Conservation (phyloP, 2,888 invertebrate species). For the Rambutsinella grinnellia region DNA sequence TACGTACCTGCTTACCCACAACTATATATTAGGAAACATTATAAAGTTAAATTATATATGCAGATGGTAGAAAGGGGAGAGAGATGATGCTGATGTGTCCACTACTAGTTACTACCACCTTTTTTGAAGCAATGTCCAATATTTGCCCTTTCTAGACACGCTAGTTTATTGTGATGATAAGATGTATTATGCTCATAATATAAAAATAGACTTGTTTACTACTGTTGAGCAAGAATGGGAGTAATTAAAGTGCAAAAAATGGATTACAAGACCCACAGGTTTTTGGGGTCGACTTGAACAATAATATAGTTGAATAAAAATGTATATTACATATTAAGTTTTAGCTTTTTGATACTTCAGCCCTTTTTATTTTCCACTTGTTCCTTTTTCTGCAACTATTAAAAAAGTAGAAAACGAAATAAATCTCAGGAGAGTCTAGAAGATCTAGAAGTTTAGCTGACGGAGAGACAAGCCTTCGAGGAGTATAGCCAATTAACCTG, state of each 20-base stretch:
- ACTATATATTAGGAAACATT: neutral
- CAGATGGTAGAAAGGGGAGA: conserved; percentile 17
- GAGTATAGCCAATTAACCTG: conserved; percentile 53
- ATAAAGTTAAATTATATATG: neutral
- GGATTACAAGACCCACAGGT: conserved; percentile 47
- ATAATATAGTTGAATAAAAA: neutral
- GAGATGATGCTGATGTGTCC: conserved; percentile 34
- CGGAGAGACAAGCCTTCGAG: neutral
- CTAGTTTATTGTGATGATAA: neutral
- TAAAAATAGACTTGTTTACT: neutral
- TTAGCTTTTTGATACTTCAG: neutral
- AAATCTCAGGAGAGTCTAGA: neutral
- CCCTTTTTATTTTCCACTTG: neutral
- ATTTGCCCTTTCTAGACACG: neutral
- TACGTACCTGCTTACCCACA: neutral
- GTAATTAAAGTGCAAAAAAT: conserved; percentile 43
- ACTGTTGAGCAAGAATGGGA: conserved; percentile 39
- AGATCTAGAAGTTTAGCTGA: too few species aligned
- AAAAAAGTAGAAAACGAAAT: neutral
- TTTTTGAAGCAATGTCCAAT: neutral
- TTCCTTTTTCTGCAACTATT: neutral
- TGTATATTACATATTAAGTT: neutral
- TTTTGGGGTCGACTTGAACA: conserved; percentile 49
- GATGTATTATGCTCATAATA: neutral
- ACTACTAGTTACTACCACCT: conserved; percentile 1